Percentiles rank a stretch among this genome's conserved stretches.
phyloP scores from a whole-genome alignment of 2,797 vertebrate species.

The Hoplostethus atlanticus region DNA sequence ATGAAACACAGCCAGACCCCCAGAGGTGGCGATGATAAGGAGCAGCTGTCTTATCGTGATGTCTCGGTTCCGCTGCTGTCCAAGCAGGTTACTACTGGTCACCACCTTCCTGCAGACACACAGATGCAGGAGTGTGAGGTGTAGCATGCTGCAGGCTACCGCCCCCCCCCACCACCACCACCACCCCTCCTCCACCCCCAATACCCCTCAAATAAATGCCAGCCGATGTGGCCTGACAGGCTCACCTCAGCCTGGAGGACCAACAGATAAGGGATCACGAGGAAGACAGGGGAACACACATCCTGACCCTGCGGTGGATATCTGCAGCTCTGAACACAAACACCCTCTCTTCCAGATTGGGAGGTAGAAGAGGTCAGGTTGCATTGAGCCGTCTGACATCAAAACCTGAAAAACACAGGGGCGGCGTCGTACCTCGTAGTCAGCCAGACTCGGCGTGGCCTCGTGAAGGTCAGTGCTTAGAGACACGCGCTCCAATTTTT shows the following conservation, averaged over 20 bases:
- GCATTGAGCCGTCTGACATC: not conserved
- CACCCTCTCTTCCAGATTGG: no score
- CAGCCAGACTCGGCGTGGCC: not conserved
- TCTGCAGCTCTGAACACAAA: no score
- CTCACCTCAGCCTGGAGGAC: constrained; percentile 28
- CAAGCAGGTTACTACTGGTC: constrained; percentile 27
- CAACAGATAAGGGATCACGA: constrained; percentile 12
- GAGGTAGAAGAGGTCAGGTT: not conserved
- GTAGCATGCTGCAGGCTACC: constrained; percentile 37
- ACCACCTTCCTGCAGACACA: constrained; percentile 31
- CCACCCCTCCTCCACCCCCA: constrained; percentile 20
- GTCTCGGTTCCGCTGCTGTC: constrained; percentile 35
- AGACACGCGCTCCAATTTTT: not conserved
- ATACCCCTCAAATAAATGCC: constrained; percentile 63
- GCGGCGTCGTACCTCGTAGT: not conserved
- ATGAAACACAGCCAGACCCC: not conserved
- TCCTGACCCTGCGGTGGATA: no score
- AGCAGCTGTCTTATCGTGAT: constrained; percentile 60
- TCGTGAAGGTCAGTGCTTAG: constrained; percentile 34
- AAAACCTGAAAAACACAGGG: not conserved
- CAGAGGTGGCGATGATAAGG: constrained; percentile 44
- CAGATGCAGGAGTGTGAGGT: constrained; percentile 33
- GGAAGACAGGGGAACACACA: not conserved
- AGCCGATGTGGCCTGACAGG: constrained; percentile 66
- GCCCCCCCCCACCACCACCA: not conserved